A percentile compares a stretch with the other conserved stretches of the same genome.
These are phyloP conservation scores for Charanyca ferruginea DNA, from an alignment of 2,888 invertebrate species.

Conservation along the genomic window DNA sequence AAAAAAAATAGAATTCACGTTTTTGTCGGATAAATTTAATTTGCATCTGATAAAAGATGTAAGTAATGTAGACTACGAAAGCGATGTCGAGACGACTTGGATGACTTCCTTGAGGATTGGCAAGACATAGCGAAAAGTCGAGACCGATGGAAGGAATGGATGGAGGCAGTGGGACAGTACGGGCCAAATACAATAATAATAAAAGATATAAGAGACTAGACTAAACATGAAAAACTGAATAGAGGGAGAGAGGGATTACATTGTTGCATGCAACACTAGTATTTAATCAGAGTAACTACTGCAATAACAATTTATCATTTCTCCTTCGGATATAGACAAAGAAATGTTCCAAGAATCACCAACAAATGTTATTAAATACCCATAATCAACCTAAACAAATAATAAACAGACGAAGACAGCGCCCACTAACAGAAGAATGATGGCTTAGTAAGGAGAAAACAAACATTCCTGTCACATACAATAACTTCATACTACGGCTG, in stretches of 20 bases:
- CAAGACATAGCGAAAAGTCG: too few species aligned
- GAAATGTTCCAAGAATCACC: background rate
- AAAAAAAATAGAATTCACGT: slow-evolving; percentile 17
- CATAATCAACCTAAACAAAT: background rate
- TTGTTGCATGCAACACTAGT: background rate
- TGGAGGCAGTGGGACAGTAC: too few species aligned
- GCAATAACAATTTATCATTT: slow-evolving; percentile 22
- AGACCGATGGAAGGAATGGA: too few species aligned
- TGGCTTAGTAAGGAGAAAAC: slow-evolving; percentile 13
- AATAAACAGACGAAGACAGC: background rate
- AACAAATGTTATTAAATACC: background rate
- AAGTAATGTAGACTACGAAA: too few species aligned
- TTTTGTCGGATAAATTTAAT: slow-evolving; percentile 37
- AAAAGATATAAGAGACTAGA: slow-evolving; percentile 25
- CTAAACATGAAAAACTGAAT: background rate
- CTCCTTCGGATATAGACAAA: background rate
- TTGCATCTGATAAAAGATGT: slow-evolving; percentile 24
- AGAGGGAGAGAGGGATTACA: background rate
- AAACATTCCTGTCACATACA: slow-evolving; percentile 44
- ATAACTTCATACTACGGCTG: slow-evolving; percentile 50
- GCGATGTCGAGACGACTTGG: too few species aligned
- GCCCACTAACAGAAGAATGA: slow-evolving; percentile 28
- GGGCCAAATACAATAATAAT: too few species aligned
- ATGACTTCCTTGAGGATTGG: too few species aligned
- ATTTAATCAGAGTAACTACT: slow-evolving; percentile 28